These are phyloP conservation scores for Acanthococcus lagerstroemiae DNA, from an alignment of 2,888 invertebrate genomes.

Conservation along the genomic window DNA sequence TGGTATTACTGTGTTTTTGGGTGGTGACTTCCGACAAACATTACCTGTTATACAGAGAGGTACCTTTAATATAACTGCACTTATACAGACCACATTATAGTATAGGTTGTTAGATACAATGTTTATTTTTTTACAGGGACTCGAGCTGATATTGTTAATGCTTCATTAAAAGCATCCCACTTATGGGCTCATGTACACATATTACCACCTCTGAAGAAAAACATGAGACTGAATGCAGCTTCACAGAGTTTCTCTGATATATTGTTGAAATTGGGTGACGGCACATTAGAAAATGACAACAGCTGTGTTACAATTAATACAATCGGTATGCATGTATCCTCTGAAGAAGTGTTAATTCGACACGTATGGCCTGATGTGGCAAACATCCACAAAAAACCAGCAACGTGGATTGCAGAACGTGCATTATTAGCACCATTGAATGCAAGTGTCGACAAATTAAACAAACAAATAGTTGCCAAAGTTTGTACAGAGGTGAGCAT, in stretches of 20 bases:
- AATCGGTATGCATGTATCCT: not conserved
- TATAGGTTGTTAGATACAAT: not conserved
- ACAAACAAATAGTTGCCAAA: constrained; percentile 14
- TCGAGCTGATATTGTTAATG: constrained; percentile 6
- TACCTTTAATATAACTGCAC: not conserved
- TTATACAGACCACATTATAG: not conserved
- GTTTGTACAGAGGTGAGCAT: constrained; percentile 4
- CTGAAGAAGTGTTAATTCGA: constrained; percentile 1
- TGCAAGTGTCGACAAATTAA: constrained; percentile 12
- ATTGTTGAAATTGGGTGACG: constrained; percentile 37
- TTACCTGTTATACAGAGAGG: constrained; percentile 4
- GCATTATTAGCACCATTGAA: constrained; percentile 28
- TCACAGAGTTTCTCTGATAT: constrained; percentile 38
- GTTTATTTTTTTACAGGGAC: not conserved
- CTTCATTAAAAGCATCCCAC: constrained; percentile 4
- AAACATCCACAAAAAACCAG: constrained; percentile 8
- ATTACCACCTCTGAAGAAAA: constrained; percentile 36
- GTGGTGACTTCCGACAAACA: constrained; percentile 14
- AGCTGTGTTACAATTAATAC: not conserved
- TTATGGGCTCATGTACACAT: constrained; percentile 12
- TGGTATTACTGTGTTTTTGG: not conserved
- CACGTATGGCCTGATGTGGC: constrained; percentile 7
- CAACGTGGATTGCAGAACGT: constrained; percentile 25
- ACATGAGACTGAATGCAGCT: constrained; percentile 37
- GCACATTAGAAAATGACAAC: constrained; percentile 35